These are phyloP conservation scores for Ceryle rudis DNA, from an alignment of 2,797 vertebrate genomes.

Conservation along the genomic window DNA sequence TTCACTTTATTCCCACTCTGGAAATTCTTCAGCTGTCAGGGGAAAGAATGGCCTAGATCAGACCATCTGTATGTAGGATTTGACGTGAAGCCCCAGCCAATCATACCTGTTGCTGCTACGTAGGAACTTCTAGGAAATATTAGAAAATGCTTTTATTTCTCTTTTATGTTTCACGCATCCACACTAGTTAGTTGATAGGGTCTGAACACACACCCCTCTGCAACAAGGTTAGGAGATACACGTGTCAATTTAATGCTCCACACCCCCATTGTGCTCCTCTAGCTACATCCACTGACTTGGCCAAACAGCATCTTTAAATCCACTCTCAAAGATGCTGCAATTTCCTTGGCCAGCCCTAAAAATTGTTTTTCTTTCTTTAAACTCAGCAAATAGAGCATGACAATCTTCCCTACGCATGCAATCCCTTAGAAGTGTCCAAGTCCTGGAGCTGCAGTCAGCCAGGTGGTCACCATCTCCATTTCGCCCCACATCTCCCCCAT, in stretches of 20 bases:
- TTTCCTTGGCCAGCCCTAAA: not conserved
- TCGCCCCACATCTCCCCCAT: not conserved
- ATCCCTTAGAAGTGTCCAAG: not conserved
- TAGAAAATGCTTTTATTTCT: not conserved
- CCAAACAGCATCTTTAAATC: not conserved
- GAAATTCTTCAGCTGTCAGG: not conserved
- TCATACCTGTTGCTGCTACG: not conserved
- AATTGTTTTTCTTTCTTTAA: not conserved
- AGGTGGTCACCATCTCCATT: not conserved
- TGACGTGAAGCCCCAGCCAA: not conserved
- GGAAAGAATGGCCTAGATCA: not conserved
- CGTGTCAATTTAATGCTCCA: not conserved
- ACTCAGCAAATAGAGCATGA: not conserved
- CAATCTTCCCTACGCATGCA: not conserved
- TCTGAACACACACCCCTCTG: too few species aligned
- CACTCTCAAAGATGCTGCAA: not conserved
- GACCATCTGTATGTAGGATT: not conserved
- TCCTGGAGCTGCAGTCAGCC: not conserved
- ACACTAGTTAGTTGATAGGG: not conserved
- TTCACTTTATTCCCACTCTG: not conserved
- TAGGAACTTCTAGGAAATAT: not conserved
- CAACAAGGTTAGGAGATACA: not conserved
- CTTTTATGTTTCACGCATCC: not conserved
- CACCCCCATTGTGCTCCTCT: not conserved
- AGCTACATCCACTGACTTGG: not conserved